Percentiles rank a stretch among this genome's conserved stretches.
Conservation (phyloP, 2,797 vertebrate genomes). For the Acanthurus lineatus region DNA sequence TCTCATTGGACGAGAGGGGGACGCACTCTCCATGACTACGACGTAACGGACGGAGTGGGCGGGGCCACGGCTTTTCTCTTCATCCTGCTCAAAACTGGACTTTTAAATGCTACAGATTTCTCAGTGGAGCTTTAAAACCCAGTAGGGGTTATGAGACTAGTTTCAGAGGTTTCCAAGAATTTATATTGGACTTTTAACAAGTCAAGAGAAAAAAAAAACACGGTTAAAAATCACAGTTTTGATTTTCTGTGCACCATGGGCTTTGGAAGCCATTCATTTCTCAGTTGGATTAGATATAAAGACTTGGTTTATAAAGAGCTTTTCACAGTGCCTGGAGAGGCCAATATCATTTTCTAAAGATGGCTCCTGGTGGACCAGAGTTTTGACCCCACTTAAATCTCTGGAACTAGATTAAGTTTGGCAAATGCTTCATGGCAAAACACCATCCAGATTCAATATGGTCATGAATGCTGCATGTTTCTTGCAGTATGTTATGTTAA, state of each 20-base stretch:
- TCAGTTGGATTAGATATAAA: neutral
- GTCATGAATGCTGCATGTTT: neutral
- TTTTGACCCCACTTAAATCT: neutral
- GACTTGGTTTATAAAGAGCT: neutral
- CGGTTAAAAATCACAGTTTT: neutral
- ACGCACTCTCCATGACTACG: constrained; percentile 69
- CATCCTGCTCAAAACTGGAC: neutral
- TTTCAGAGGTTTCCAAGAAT: accelerated
- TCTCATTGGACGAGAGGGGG: constrained; percentile 80
- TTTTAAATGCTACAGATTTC: constrained; percentile 2
- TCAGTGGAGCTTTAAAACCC: neutral
- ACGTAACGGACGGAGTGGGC: constrained; percentile 65
- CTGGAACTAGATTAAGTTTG: neutral
- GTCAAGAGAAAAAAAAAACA: neutral
- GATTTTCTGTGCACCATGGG: neutral
- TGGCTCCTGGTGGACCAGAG: neutral
- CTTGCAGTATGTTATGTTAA: neutral
- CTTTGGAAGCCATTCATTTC: neutral
- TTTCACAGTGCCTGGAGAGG: neutral
- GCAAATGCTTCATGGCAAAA: neutral
- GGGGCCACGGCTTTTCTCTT: constrained; percentile 42
- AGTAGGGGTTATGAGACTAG: neutral
- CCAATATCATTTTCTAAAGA: constrained; percentile 2
- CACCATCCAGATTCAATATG: neutral
- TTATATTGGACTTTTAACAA: neutral